Conservation (phyloP, 2,888 invertebrate species). For the Tigriopus californicus region DNA sequence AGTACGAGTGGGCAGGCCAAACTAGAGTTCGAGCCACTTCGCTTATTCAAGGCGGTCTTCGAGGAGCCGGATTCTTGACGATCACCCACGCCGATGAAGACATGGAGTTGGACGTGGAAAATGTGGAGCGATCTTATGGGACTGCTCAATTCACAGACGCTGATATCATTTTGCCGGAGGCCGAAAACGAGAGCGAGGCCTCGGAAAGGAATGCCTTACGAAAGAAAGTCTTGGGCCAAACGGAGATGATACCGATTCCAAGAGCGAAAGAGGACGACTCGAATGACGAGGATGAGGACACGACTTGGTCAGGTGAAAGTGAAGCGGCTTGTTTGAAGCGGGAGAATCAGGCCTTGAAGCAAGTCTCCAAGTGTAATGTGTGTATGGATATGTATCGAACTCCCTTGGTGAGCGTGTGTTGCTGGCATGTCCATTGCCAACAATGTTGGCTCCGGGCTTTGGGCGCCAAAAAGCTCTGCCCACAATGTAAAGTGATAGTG, state of each 20-base stretch:
- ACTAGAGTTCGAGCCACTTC: conserved; percentile 36
- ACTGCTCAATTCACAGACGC: conserved; percentile 63
- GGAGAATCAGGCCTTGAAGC: neutral
- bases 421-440: conserved; percentile 94
- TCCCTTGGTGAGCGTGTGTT: conserved; percentile 77
- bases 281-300: neutral
- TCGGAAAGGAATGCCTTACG: conserved; percentile 34
- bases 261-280: neutral
- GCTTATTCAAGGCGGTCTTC: conserved; percentile 19
- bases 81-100: conserved; percentile 45
- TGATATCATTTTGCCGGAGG: conserved; percentile 32
- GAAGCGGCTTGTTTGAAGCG: neutral
- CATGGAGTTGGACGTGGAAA: conserved; percentile 60
- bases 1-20: conserved; percentile 83
- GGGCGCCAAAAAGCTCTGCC: conserved; percentile 75
- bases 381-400: conserved; percentile 50
- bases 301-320: neutral
- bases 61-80: conserved; percentile 29
- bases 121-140: conserved; percentile 67
- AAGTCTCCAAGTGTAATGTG: conserved; percentile 4
- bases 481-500: conserved; percentile 83
- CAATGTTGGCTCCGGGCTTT: conserved; percentile 51
- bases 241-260: neutral
- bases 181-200: conserved; percentile 33
- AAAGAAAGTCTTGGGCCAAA: neutral